These are phyloP conservation scores for Odontophorus gujanensis DNA, from an alignment of 2,113 vertebrate genomes.

Conservation along the genomic window DNA sequence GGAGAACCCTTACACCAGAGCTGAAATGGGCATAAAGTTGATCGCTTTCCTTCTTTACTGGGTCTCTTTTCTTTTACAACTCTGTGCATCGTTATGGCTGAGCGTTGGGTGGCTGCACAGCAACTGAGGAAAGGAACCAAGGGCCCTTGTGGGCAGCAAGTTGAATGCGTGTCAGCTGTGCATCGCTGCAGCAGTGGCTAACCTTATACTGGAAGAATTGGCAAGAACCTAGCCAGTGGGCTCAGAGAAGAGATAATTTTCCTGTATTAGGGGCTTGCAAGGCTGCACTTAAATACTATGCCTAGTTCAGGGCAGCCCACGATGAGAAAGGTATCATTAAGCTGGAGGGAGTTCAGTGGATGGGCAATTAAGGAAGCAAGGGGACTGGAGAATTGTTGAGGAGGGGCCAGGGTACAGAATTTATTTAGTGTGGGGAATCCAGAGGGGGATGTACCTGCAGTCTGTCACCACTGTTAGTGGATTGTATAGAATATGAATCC, in stretches of 20 bases:
- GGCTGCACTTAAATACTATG: not conserved
- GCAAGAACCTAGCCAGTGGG: not conserved
- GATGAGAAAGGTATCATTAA: not conserved
- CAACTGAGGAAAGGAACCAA: not conserved
- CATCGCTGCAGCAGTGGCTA: not conserved
- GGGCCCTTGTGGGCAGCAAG: not conserved
- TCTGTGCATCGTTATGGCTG: not conserved
- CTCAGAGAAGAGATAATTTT: not conserved
- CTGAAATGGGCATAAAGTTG: not conserved
- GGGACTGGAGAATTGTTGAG: not conserved
- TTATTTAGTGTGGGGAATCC: not conserved
- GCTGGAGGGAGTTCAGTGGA: not conserved
- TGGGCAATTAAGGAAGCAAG: not conserved
- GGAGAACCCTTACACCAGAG: not conserved
- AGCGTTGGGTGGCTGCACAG: not conserved
- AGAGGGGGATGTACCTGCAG: not conserved
- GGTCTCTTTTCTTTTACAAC: not conserved
- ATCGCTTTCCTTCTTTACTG: not conserved
- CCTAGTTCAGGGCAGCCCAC: not conserved
- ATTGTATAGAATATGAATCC: not conserved
- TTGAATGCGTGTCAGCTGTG: rapidly evolving
- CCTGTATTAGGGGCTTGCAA: not conserved
- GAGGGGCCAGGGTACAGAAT: not conserved
- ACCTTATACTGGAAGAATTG: not conserved
- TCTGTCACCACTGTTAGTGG: not conserved